phyloP scores from a whole-genome alignment of 2,113 vertebrate genomes.

The Protomyctophum bolini region DNA sequence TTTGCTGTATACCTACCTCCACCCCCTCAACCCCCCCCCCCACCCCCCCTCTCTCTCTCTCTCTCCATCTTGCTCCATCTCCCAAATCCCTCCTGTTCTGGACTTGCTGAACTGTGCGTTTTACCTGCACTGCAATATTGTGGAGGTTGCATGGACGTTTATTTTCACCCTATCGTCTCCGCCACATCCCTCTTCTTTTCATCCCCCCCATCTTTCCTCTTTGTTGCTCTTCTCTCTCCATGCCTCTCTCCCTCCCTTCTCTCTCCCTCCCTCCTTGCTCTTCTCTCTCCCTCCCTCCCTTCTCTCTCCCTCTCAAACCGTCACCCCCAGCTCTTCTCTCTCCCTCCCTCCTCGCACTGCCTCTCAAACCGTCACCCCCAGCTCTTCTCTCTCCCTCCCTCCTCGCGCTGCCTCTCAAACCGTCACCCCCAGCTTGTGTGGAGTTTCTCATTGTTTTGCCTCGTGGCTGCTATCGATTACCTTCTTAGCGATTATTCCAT shows the following conservation, averaged over 20 bases:
- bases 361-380: too few relatives aligned
- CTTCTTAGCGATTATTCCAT: too few relatives aligned
- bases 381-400: conserved; percentile 10
- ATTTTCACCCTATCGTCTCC: conserved; percentile 42
- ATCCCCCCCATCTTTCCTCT: conserved; percentile 20
- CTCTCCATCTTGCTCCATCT: not conserved
- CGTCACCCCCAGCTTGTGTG: too few relatives aligned
- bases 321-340: conserved; percentile 5
- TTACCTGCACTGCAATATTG: conserved; percentile 61
- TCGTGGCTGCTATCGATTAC: too few relatives aligned
- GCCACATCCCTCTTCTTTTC: conserved; percentile 32
- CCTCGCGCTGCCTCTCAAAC: too few relatives aligned
- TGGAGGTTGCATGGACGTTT: conserved; percentile 42
- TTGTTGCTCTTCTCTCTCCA: conserved; percentile 4
- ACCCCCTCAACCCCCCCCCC: not conserved
- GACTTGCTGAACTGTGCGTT: conserved; percentile 68
- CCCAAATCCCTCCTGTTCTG: conserved; percentile 38
- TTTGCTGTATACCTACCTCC: conserved; percentile 31
- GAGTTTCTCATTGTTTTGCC: too few relatives aligned
- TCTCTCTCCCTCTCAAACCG: not conserved
- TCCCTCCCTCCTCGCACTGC: not conserved
- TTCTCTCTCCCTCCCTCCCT: not conserved
- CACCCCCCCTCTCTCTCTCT: conserved; percentile 20
- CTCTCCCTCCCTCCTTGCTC: conserved; percentile 2
- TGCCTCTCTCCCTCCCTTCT: conserved; percentile 2